Conservation (phyloP, 2,797 vertebrate genomes). For the Lacerta viridis region DNA sequence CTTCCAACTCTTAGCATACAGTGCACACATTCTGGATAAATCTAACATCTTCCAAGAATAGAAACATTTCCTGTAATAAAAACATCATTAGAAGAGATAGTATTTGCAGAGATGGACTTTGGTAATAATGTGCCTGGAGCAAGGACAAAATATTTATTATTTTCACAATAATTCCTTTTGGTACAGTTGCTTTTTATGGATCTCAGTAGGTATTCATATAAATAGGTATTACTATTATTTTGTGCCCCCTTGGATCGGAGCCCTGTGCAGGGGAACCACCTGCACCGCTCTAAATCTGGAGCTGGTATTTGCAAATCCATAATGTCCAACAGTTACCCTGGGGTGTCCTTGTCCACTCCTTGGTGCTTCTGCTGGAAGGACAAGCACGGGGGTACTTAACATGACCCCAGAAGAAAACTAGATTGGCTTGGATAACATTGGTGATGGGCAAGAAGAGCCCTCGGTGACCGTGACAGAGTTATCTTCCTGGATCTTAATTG, state of each 20-base stretch:
- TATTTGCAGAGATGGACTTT: no score
- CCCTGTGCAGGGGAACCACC: no score
- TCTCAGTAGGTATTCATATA: no score
- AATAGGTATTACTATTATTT: no score
- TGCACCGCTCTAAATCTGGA: no score
- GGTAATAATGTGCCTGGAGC: no score
- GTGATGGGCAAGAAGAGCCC: neutral
- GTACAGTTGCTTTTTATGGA: no score
- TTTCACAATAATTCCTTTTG: no score
- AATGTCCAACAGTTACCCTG: neutral
- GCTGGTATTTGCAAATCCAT: neutral
- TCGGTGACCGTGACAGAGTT: conserved; percentile 9
- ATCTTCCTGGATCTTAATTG: neutral
- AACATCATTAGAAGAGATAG: neutral
- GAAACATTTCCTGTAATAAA: neutral
- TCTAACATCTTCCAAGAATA: neutral
- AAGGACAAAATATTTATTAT: no score
- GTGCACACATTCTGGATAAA: neutral
- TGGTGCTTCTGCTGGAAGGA: conserved; percentile 2
- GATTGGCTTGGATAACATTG: neutral
- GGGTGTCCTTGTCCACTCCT: neutral
- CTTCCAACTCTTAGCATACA: neutral
- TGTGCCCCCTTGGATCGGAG: no score
- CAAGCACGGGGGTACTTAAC: neutral
- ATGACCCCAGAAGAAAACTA: neutral